These are phyloP conservation scores for Crotalus viridis DNA, from an alignment of 2,113 vertebrate genomes.

Conservation along the genomic window DNA sequence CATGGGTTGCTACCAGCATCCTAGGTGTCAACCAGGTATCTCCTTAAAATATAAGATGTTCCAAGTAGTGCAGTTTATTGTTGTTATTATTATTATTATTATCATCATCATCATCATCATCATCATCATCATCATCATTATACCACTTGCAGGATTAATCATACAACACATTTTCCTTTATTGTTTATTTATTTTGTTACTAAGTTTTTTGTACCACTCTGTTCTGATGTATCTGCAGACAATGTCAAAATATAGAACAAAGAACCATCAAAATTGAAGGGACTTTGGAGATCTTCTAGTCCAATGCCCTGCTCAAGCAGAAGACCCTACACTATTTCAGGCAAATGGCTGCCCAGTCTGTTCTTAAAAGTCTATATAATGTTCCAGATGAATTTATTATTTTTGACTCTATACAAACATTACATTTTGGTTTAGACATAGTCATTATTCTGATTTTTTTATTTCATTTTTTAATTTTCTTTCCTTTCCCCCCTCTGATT, in stretches of 20 bases:
- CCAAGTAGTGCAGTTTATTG: too few relatives aligned
- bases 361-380: not conserved
- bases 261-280: not conserved
- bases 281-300: not conserved
- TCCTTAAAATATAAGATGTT: too few relatives aligned
- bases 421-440: not conserved
- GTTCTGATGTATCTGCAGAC: not conserved
- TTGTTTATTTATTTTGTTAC: not conserved
- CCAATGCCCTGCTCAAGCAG: not conserved
- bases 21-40: too few relatives aligned
- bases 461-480: not conserved
- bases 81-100: too few relatives aligned
- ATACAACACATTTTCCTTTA: not conserved
- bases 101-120: too few relatives aligned
- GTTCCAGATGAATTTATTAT: not conserved
- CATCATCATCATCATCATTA: too few relatives aligned
- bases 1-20: too few relatives aligned
- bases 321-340: not conserved
- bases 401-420: not conserved
- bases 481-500: not conserved
- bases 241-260: not conserved
- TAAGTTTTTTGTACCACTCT: not conserved
- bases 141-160: not conserved
- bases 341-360: not conserved
- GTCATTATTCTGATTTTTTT: not conserved